Evolutionary conservation across 2,888 invertebrate species (phyloP).

Genomic region (Stomorhina lunata): DNA sequence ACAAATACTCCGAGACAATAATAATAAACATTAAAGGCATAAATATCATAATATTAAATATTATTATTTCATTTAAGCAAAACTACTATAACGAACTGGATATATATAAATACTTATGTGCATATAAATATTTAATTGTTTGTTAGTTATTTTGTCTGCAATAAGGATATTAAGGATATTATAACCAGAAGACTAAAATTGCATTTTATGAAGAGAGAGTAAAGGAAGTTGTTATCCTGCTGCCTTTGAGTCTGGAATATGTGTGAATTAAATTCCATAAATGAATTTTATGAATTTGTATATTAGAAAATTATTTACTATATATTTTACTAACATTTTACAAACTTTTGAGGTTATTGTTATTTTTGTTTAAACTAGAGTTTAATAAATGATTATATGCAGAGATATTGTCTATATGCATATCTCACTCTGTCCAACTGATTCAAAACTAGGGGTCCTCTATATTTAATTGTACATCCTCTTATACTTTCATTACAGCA

Average conservation of each 20-base stretch:
- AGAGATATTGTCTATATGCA: not conserved
- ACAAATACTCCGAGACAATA: constrained; percentile 17
- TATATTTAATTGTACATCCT: constrained; percentile 2
- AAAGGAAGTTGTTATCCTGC: too few species aligned
- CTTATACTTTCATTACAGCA: too few species aligned
- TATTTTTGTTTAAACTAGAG: constrained; percentile 11
- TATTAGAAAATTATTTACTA: not conserved
- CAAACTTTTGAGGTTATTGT: not conserved
- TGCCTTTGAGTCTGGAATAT: too few species aligned
- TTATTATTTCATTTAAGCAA: constrained; percentile 2
- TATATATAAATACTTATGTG: not conserved
- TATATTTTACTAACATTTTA: not conserved
- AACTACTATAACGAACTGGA: not conserved
- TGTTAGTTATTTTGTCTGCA: constrained; percentile 6
- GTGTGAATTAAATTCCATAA: not conserved
- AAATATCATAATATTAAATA: constrained; percentile 25
- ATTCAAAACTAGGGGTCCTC: not conserved
- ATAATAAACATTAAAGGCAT: constrained; percentile 18
- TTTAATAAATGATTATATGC: not conserved
- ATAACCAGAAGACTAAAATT: too few species aligned
- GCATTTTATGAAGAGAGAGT: too few species aligned
- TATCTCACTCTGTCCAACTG: not conserved
- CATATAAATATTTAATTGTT: not conserved
- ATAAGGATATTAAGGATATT: too few species aligned
- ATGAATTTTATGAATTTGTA: not conserved